Evolutionary conservation across 2,888 invertebrate species (phyloP).

Genomic region (Boloria selene): DNA sequence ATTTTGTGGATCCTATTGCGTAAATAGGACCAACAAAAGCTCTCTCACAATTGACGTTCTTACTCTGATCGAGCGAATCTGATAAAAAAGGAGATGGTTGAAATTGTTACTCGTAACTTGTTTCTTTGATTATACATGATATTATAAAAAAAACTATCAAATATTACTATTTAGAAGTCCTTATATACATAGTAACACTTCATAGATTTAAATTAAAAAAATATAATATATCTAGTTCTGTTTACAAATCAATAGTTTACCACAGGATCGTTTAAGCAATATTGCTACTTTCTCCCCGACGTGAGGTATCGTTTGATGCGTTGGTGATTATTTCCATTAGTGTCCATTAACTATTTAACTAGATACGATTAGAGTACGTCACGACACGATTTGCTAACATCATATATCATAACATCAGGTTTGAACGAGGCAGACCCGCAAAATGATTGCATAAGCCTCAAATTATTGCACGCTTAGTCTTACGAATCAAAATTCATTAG

Average conservation of each 20-base stretch:
- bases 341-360: constrained; percentile 79
- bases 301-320: constrained; percentile 71
- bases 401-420: constrained; percentile 64
- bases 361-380: constrained; percentile 75
- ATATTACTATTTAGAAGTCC: no score
- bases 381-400: constrained; percentile 65
- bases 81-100: no score
- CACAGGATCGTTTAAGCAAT: constrained; percentile 53
- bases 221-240: neutral
- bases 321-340: constrained; percentile 78
- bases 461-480: constrained; percentile 28
- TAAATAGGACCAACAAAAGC: no score
- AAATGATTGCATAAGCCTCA: constrained; percentile 31
- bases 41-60: no score
- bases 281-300: constrained; percentile 71
- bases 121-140: no score
- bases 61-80: no score
- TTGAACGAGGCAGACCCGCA: constrained; percentile 24
- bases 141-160: no score
- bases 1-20: no score
- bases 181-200: no score
- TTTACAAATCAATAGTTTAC: constrained; percentile 43
- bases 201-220: no score
- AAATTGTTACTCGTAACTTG: no score
- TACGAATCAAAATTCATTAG: constrained; percentile 26